Percentiles rank a stretch among this genome's conserved stretches.
phyloP scores from a whole-genome alignment of 2,113 vertebrate species.

The Taxidea taxus region DNA sequence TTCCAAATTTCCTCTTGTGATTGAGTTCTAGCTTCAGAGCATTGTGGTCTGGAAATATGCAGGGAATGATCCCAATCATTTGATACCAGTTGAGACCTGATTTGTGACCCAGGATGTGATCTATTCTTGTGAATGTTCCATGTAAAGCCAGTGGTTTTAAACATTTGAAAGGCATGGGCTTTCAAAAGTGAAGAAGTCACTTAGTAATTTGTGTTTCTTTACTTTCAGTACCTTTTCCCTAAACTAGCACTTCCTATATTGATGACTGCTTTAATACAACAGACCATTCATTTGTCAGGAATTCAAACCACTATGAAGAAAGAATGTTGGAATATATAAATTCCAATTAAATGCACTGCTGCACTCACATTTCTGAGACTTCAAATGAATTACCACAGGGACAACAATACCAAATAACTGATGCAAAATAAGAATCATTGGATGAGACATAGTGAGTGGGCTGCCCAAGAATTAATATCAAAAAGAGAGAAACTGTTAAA shows the following conservation, averaged over 20 bases:
- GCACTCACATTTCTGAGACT: background rate
- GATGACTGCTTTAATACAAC: slow-evolving; percentile 49
- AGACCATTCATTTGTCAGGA: slow-evolving; percentile 56
- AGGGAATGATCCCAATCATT: no score
- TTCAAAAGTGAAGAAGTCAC: background rate
- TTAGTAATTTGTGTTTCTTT: slow-evolving; percentile 28
- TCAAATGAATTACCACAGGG: background rate
- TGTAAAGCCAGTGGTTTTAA: background rate
- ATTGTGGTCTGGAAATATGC: no score
- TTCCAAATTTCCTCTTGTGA: no score
- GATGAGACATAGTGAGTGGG: background rate
- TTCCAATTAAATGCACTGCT: slow-evolving; percentile 55
- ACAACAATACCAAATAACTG: background rate
- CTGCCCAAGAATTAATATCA: background rate
- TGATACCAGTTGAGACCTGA: no score
- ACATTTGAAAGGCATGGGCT: background rate
- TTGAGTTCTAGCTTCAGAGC: no score
- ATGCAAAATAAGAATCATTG: background rate
- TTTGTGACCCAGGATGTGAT: no score
- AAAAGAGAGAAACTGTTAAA: background rate
- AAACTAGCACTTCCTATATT: slow-evolving; percentile 28
- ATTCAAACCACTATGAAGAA: slow-evolving; percentile 24
- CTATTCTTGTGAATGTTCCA: no score
- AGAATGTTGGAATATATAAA: slow-evolving; percentile 21
- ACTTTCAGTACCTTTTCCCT: slow-evolving; percentile 36